A percentile compares a stretch with the other conserved stretches of the same genome.
Conservation (phyloP, 2,888 invertebrate species). For the Mesochorus sp. region DNA sequence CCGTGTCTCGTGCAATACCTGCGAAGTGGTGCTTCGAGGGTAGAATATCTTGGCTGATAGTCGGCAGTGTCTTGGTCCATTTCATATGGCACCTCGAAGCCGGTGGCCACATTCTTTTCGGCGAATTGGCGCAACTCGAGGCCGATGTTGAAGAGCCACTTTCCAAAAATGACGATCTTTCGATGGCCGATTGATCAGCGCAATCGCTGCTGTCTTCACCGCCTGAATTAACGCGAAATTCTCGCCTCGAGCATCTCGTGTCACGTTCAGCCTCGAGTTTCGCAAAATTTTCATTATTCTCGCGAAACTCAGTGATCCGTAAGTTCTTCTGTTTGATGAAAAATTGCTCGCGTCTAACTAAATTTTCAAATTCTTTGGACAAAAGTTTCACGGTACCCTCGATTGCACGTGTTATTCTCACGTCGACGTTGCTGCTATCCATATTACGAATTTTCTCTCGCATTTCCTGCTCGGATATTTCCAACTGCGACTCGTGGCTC, state of each 20-base stretch:
- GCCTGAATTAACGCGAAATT: conserved; percentile 84
- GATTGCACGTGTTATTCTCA: conserved; percentile 76
- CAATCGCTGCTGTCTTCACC: conserved; percentile 85
- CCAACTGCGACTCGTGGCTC: background rate
- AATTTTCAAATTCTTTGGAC: conserved; percentile 78
- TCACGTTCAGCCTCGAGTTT: conserved; percentile 76
- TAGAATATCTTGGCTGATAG: conserved; percentile 79
- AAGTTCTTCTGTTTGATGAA: conserved; percentile 72
- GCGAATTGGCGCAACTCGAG: conserved; percentile 86
- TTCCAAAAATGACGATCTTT: conserved; percentile 76
- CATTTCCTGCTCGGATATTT: conserved; percentile 12
- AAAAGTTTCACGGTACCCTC: conserved; percentile 78
- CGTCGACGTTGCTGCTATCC: conserved; percentile 69
- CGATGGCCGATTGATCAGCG: conserved; percentile 74
- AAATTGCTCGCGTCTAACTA: conserved; percentile 75
- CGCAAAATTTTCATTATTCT: conserved; percentile 71
- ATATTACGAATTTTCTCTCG: conserved; percentile 25
- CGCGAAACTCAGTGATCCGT: conserved; percentile 65
- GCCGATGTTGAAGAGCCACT: conserved; percentile 85
- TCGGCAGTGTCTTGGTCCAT: conserved; percentile 83
- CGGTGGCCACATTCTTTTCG: conserved; percentile 84
- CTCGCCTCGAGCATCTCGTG: conserved; percentile 73
- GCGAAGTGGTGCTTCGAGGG: conserved; percentile 78
- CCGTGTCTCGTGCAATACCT: conserved; percentile 71
- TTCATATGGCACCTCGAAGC: conserved; percentile 79